Conservation (phyloP, 2,797 vertebrate species). For the Syncerus caffer region DNA sequence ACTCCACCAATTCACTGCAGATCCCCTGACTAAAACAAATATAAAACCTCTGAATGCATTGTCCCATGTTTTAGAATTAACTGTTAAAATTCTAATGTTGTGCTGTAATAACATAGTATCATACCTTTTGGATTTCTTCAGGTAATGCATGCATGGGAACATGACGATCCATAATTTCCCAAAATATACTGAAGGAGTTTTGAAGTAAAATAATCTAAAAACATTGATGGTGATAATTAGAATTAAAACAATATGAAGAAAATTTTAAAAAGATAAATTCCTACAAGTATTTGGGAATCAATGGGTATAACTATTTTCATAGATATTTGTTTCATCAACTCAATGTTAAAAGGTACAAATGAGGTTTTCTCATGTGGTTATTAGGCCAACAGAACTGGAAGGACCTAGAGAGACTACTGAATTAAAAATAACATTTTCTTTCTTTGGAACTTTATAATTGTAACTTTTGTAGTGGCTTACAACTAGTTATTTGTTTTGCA, state of each 20-base stretch:
- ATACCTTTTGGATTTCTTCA: conserved; percentile 91
- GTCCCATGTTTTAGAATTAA: not conserved
- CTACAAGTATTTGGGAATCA: not conserved
- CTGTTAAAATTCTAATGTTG: not conserved
- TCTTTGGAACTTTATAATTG: conserved; percentile 9
- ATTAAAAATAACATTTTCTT: not conserved
- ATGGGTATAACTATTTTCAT: not conserved
- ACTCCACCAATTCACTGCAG: not conserved
- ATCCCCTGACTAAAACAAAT: not conserved
- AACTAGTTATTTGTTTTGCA: conserved; percentile 36
- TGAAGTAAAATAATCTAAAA: conserved; percentile 44
- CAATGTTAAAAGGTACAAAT: not conserved
- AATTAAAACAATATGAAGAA: not conserved
- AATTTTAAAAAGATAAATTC: conserved; percentile 13
- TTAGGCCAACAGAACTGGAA: conserved; percentile 12
- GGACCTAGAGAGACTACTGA: not conserved
- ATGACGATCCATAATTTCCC: conserved; percentile 83
- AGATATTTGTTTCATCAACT: not conserved
- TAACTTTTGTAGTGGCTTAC: not conserved
- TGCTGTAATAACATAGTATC: not conserved
- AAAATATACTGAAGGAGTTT: not conserved
- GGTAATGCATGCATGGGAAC: conserved; percentile 87
- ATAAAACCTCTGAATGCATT: conserved; percentile 12
- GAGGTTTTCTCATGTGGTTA: not conserved
- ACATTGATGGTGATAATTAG: conserved; percentile 46